These are phyloP conservation scores for Brachionus plicatilis DNA, from an alignment of 1,140 invertebrate species.

Conservation along the genomic window DNA sequence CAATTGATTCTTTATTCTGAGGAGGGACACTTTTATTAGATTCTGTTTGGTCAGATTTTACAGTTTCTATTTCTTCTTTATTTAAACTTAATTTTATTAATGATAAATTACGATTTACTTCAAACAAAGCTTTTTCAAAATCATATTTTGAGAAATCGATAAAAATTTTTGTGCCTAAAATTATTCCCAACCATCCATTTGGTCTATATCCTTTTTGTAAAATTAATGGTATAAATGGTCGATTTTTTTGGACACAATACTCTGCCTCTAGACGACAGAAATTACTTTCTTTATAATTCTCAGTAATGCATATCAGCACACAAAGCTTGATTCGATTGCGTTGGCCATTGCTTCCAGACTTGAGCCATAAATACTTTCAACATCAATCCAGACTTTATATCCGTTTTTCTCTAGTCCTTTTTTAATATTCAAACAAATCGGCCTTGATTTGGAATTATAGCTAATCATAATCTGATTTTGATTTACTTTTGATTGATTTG, in stretches of 20 bases:
- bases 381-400: constrained; percentile 43
- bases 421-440: neutral
- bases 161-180: constrained; percentile 49
- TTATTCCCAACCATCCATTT: constrained; percentile 52
- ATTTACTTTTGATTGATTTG: neutral
- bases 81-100: constrained; percentile 5
- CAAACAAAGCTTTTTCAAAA: constrained; percentile 1
- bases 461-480: constrained; percentile 21
- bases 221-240: constrained; percentile 47
- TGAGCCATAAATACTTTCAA: constrained; percentile 44
- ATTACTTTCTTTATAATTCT: constrained; percentile 53
- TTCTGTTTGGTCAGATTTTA: neutral
- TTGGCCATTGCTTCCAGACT: constrained; percentile 54
- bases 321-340: constrained; percentile 51
- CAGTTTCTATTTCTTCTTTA: neutral
- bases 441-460: constrained; percentile 7
- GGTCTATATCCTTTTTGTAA: constrained; percentile 47
- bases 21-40: neutral
- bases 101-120: neutral
- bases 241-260: constrained; percentile 47
- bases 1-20: neutral
- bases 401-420: neutral
- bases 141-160: constrained; percentile 44
- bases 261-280: constrained; percentile 51
- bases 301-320: constrained; percentile 50